phyloP scores from a whole-genome alignment of 2,888 invertebrate genomes.

The Dioctria linearis region DNA sequence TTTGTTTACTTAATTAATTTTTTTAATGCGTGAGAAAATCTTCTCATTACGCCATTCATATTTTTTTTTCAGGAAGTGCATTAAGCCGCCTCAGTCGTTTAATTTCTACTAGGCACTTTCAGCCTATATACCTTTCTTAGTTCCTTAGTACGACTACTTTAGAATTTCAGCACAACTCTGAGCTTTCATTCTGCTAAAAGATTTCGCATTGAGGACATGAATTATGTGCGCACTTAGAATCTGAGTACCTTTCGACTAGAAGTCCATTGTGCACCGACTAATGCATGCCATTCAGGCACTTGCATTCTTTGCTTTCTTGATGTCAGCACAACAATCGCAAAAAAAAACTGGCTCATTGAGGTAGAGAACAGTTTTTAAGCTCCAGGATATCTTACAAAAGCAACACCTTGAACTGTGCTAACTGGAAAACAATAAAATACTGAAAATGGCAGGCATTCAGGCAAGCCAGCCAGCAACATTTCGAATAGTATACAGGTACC shows the following conservation, averaged over 20 bases:
- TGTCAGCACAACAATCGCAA: slow-evolving; percentile 42
- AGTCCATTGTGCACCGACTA: slow-evolving; percentile 38
- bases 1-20: too few species aligned
- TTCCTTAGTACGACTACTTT: neutral
- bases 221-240: slow-evolving; percentile 35
- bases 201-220: slow-evolving; percentile 43
- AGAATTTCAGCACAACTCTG: neutral
- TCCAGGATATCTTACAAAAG: slow-evolving; percentile 45
- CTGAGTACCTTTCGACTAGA: slow-evolving; percentile 42
- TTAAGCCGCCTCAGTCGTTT: neutral
- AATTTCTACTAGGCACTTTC: neutral
- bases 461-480: slow-evolving; percentile 6
- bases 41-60: neutral
- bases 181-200: slow-evolving; percentile 16
- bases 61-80: slow-evolving; percentile 6
- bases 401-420: slow-evolving; percentile 51
- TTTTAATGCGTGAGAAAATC: too few species aligned
- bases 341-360: slow-evolving; percentile 44
- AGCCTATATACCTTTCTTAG: neutral
- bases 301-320: slow-evolving; percentile 30
- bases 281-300: slow-evolving; percentile 47
- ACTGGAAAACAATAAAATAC: slow-evolving; percentile 50
- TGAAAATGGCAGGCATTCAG: slow-evolving; percentile 48
- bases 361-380: slow-evolving; percentile 14
- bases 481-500: slow-evolving; percentile 5